Percentiles rank a stretch among this genome's conserved stretches.
Evolutionary conservation across 2,113 vertebrate species (phyloP).

Genomic region (Nothobranchius furzeri): DNA sequence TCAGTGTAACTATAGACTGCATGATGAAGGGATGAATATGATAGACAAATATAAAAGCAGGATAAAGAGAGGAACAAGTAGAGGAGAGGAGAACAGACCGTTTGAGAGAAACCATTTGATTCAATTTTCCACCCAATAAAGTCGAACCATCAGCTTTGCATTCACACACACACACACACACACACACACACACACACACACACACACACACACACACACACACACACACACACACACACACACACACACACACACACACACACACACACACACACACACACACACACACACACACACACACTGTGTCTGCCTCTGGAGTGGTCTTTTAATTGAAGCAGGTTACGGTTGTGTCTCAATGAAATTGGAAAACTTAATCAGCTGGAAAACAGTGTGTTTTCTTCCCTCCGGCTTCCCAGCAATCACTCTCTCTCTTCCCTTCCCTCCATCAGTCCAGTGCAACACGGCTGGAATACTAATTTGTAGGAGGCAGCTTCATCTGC

Average conservation of each 20-base stretch:
- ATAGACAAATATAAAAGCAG: background rate
- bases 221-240: too few relatives aligned
- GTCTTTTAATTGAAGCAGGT: conserved; percentile 78
- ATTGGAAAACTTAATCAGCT: conserved; percentile 80
- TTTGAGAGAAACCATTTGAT: conserved; percentile 99
- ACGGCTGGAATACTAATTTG: conserved; percentile 55
- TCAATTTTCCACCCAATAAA: conserved; percentile 99
- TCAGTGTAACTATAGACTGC: too few relatives aligned
- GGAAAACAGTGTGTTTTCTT: conserved; percentile 82
- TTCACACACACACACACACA: conserved; percentile 23
- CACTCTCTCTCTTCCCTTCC: conserved; percentile 32
- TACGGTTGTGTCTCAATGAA: conserved; percentile 72
- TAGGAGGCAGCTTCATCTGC: conserved; percentile 28
- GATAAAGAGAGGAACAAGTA: conserved; percentile 13
- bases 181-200: conserved; percentile 5
- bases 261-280: background rate
- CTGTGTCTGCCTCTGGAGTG: conserved; percentile 65
- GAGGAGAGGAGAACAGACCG: conserved; percentile 70
- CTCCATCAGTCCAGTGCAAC: conserved; percentile 51
- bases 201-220: too few relatives aligned
- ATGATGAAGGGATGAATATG: too few relatives aligned
- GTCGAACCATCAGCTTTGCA: conserved; percentile 91
- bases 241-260: conserved; percentile 1
- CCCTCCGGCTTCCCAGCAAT: conserved; percentile 74
- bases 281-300: conserved; percentile 1